Evolutionary conservation across 2,888 invertebrate genomes (phyloP).

Genomic region (Neocrepidodera transversa): DNA sequence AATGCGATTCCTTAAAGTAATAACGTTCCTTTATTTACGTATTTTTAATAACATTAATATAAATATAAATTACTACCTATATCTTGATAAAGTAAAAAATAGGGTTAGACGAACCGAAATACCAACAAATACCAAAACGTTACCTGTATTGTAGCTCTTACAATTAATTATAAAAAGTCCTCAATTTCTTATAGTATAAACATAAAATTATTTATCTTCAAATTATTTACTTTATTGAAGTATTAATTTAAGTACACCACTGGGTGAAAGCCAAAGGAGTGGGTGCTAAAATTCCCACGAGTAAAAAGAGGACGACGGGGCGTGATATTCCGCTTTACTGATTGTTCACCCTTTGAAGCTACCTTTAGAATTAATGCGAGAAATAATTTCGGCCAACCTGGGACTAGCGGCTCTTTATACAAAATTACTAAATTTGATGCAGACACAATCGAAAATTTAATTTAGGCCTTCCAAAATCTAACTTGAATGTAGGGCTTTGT

Average conservation of each 20-base stretch:
- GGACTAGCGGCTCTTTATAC: slow-evolving; percentile 7
- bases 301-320: not conserved
- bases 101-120: no score
- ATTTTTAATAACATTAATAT: no score
- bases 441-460: slow-evolving; percentile 10
- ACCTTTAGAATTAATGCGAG: slow-evolving; percentile 17
- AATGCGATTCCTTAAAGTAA: not conserved
- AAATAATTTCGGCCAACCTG: slow-evolving; percentile 11
- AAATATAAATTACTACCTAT: no score
- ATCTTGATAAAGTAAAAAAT: no score
- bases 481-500: no score
- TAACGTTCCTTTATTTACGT: no score
- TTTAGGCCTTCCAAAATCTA: not conserved
- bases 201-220: no score
- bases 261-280: not conserved
- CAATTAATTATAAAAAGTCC: no score
- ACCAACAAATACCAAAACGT: no score
- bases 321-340: not conserved
- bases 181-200: no score
- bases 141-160: no score
- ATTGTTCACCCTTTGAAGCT: slow-evolving; percentile 4
- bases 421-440: slow-evolving; percentile 14
- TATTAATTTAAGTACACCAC: not conserved
- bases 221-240: no score
- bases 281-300: slow-evolving; percentile 5